Evolutionary conservation across 64 coral and sea anemone species (phyloP).

Genomic region (Anthopleura sola): DNA sequence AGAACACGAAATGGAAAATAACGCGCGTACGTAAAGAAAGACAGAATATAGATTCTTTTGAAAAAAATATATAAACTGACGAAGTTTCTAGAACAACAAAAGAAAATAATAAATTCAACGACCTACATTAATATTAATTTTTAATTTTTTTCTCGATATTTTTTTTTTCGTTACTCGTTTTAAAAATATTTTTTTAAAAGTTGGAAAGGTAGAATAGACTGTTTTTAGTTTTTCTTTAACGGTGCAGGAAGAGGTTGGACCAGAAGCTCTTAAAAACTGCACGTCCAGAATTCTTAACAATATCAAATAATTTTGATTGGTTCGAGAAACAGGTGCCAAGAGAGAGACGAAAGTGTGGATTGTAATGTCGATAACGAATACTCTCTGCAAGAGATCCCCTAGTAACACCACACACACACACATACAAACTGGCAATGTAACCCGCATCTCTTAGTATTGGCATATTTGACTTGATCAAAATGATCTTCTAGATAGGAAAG

Average conservation of each 20-base stretch:
- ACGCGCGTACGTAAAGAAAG: neutral
- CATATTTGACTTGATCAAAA: neutral
- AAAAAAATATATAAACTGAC: neutral
- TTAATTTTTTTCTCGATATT: neutral
- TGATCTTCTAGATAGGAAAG: neutral
- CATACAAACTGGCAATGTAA: neutral
- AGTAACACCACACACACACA: too few species aligned
- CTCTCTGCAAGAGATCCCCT: neutral
- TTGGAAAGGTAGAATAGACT: neutral
- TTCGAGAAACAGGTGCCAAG: neutral
- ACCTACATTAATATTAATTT: neutral
- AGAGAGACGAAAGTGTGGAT: neutral
- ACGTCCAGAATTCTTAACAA: neutral
- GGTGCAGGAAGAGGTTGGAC: neutral
- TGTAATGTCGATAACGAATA: neutral
- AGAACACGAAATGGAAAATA: conserved; percentile 1
- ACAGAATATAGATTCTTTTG: neutral
- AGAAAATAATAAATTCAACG: neutral
- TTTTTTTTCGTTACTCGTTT: neutral
- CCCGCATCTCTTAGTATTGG: neutral
- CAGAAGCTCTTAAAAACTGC: neutral
- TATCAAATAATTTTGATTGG: neutral
- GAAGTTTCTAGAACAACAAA: neutral
- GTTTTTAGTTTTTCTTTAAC: neutral
- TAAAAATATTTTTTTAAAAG: neutral